These are phyloP conservation scores for Zaprionus nigranus DNA, from an alignment of 1,140 invertebrate species.

Conservation along the genomic window DNA sequence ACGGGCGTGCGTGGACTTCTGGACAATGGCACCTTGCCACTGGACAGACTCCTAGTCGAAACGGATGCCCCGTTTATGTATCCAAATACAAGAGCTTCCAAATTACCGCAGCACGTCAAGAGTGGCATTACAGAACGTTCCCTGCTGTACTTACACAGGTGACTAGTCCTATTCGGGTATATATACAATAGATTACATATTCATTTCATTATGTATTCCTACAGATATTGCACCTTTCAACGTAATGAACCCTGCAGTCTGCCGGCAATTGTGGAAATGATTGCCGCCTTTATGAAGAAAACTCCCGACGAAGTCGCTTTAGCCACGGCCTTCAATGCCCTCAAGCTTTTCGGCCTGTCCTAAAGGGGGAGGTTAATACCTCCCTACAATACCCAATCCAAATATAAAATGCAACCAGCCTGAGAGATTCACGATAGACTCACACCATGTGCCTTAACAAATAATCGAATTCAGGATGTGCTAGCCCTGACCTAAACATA, in stretches of 20 bases:
- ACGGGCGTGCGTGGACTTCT: conserved; percentile 93
- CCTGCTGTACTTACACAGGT: conserved; percentile 84
- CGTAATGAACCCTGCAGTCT: conserved; percentile 97
- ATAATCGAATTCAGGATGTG: conserved; percentile 74
- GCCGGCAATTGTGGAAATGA: conserved; percentile 96
- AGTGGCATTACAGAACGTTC: conserved; percentile 93
- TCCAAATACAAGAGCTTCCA: conserved; percentile 96
- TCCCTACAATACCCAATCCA: conserved; percentile 7
- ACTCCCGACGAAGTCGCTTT: conserved; percentile 95
- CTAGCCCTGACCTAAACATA: conserved; percentile 52
- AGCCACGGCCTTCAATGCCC: conserved; percentile 96
- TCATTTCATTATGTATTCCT: neutral
- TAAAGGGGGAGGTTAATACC: conserved; percentile 83
- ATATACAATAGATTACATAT: neutral
- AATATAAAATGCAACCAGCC: conserved; percentile 57
- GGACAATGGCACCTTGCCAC: conserved; percentile 91
- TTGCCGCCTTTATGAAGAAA: conserved; percentile 94
- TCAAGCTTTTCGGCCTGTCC: conserved; percentile 95
- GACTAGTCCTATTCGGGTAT: neutral
- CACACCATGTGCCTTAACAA: conserved; percentile 74
- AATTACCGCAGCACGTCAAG: conserved; percentile 94
- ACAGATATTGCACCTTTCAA: conserved; percentile 96
- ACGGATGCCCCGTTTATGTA: conserved; percentile 98
- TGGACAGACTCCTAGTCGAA: conserved; percentile 94
- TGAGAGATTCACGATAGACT: conserved; percentile 74